Base-by-base conservation (phyloP, 92 coral and sea anemone genomes). In the Diadumene lineata region DNA sequence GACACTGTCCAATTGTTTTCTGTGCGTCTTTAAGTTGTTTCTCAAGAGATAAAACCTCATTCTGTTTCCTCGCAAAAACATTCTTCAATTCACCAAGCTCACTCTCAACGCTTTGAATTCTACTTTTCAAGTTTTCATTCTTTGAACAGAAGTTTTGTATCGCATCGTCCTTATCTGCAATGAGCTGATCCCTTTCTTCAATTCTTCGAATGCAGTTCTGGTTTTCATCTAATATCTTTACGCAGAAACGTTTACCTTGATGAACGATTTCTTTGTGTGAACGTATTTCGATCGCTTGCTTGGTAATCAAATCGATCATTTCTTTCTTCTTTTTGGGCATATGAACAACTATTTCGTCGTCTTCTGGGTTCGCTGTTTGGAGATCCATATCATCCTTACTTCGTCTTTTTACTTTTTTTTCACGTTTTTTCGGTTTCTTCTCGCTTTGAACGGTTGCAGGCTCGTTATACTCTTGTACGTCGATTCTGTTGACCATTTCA, bases 271-370 rank as follows among this genome's bases (percentile, higher is more conserved):
- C 88, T 63, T 85, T 80, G 68, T 69, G 77, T 2, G 79, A 82
- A 13, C 86, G 81, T 26, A 88, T 50, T 58, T 91, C 90, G 17
- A 88, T 81, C 24, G 83, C 71, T 23, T 77, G 67, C 50, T 75
- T 79, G 11, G 84, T 81, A 4, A 67, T 68, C 70, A 81, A 76
- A 24, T 57, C 43, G 33, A 55, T 58, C 90, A 91, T 75, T 23
- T 86, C 87, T 46, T 74, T 81, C 58, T 91, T 88, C 55, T 82
- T 81, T 19, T 81, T 72, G 43, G 92, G 92, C 28, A 87, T 78
- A 34, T 81, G 25, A 8, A 78, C 72, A 0, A 78, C 76, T 18
- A 78, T 78, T 22, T 78, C 82, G 1, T 78, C 69, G 0, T 58
- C 82, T 18, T 73, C n/a, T 34, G 74, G 25, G 28, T 57, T 53